phyloP scores from a whole-genome alignment of 2,888 invertebrate species.

The Drosophila paramelanica region DNA sequence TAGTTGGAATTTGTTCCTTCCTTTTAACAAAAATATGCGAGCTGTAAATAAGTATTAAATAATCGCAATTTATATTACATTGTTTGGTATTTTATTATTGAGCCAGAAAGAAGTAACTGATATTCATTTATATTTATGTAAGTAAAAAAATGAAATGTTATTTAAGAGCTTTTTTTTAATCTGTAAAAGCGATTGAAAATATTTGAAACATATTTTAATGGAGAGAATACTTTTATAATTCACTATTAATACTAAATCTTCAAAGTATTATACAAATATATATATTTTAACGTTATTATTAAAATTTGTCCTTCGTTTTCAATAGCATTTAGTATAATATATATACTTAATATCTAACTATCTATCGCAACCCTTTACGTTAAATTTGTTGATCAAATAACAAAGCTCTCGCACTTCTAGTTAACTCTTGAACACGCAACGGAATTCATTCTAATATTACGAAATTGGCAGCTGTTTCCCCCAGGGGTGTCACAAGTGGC shows the following conservation, averaged over 20 bases:
- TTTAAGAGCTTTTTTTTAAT: conserved; percentile 2
- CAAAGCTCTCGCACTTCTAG: conserved; percentile 8
- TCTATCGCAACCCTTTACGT: neutral
- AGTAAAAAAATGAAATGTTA: conserved; percentile 8
- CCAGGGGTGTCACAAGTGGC: conserved; percentile 10
- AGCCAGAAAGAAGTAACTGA: conserved; percentile 16
- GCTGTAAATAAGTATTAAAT: conserved; percentile 49
- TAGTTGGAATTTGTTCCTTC: conserved; percentile 9
- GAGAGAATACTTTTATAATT: no score
- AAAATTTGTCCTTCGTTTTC: no score
- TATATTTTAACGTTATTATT: no score
- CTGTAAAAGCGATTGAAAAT: neutral
- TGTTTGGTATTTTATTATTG: conserved; percentile 30
- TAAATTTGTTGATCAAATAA: conserved; percentile 8
- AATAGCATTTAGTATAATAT: no score
- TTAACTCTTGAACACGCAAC: conserved; percentile 8
- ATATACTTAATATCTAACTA: no score
- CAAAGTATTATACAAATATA: no score
- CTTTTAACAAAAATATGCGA: conserved; percentile 4
- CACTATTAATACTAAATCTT: no score
- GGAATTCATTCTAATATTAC: neutral
- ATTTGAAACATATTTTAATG: no score
- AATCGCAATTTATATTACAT: conserved; percentile 40
- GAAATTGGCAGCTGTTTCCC: neutral
- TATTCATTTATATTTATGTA: conserved; percentile 10